Evolutionary conservation across 2,888 invertebrate genomes (phyloP).

Genomic region (Folsomia candida): DNA sequence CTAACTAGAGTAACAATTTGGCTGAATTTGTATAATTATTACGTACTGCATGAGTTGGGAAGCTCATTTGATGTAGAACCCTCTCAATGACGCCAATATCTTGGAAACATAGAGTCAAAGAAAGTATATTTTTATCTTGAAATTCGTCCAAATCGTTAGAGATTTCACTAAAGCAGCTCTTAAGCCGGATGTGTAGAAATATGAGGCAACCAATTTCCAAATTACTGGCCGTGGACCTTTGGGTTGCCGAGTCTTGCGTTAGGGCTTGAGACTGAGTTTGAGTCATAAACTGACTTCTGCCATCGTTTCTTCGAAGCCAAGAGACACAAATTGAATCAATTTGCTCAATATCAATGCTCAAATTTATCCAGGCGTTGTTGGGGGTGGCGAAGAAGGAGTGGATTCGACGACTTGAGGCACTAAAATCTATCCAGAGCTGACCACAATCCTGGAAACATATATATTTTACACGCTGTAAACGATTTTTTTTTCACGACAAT

Average conservation of each 20-base stretch:
- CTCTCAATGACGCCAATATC: constrained; percentile 20
- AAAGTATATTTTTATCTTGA: constrained; percentile 13
- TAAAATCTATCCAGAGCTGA: constrained; percentile 34
- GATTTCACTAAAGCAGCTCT: constrained; percentile 10
- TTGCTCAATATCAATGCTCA: constrained; percentile 24
- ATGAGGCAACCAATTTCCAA: constrained; percentile 17
- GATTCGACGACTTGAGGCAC: constrained; percentile 21
- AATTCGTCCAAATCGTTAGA: constrained; percentile 14
- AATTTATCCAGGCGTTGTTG: neutral
- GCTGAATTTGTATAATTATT: no score
- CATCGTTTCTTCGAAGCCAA: constrained; percentile 21
- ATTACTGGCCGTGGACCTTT: neutral
- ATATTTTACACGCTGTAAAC: no score
- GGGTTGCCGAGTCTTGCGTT: constrained; percentile 7
- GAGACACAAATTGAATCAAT: constrained; percentile 30
- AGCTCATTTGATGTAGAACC: no score
- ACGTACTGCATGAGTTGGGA: no score
- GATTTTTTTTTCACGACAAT: no score
- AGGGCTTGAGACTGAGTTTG: no score
- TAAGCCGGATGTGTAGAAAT: constrained; percentile 26
- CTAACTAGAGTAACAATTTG: no score
- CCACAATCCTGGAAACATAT: constrained; percentile 15
- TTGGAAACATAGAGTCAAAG: constrained; percentile 24
- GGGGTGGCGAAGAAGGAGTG: constrained; percentile 21
- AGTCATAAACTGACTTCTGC: neutral